Conservation (phyloP, 1,140 invertebrate genomes). For the Brachionus rubens region DNA sequence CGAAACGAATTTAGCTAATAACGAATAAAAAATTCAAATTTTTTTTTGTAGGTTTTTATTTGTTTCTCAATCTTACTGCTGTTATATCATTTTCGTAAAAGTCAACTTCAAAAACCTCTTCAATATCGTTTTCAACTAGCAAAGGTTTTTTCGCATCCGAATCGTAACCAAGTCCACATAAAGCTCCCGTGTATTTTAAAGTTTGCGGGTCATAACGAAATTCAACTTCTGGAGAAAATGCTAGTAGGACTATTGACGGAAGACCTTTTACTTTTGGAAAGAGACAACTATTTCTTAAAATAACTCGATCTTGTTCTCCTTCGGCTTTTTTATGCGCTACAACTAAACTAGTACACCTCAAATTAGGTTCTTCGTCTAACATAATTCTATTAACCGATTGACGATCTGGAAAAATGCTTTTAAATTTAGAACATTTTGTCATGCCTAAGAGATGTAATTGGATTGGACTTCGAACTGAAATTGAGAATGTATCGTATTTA, state of each 20-base stretch:
- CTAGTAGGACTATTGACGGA: conserved; percentile 9
- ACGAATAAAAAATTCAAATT: not conserved
- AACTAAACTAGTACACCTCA: conserved; percentile 5
- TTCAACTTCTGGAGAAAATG: conserved; percentile 32
- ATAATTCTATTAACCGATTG: conserved; percentile 6
- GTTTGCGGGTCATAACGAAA: not conserved
- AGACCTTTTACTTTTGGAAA: conserved; percentile 43
- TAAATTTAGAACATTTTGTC: not conserved
- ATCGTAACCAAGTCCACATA: conserved; percentile 37
- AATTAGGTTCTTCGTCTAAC: not conserved
- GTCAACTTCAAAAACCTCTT: conserved; percentile 37
- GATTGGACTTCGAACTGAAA: not conserved
- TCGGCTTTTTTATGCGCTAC: not conserved
- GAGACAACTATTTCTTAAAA: not conserved
- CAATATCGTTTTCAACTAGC: conserved; percentile 26
- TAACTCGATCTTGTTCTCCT: not conserved
- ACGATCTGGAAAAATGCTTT: not conserved
- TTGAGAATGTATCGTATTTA: not conserved
- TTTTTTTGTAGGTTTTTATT: not conserved
- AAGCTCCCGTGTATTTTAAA: conserved; percentile 15
- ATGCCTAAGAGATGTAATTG: not conserved
- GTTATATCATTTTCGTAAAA: conserved; percentile 10
- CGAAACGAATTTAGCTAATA: conserved; percentile 24
- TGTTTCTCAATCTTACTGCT: not conserved
- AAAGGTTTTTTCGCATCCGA: not conserved